Conservation (phyloP, 2,797 vertebrate species). For the Prionace glauca region DNA sequence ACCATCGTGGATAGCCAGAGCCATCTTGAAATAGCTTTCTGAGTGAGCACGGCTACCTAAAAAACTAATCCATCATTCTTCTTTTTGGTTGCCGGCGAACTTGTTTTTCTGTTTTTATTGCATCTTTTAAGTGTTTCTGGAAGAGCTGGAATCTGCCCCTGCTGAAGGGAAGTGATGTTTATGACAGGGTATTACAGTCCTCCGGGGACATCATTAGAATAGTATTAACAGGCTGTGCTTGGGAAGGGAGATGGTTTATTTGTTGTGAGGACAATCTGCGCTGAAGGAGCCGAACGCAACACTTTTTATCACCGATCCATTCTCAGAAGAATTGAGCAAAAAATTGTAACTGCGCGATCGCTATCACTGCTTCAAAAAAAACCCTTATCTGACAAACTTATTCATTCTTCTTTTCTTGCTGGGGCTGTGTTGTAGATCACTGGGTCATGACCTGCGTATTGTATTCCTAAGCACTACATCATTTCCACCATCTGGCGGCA, state of each 20-base stretch:
- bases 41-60: neutral
- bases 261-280: neutral
- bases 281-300: neutral
- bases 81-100: neutral
- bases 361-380: neutral
- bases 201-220: constrained; percentile 5
- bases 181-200: constrained; percentile 2
- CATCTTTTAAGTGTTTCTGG: constrained; percentile 22
- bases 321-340: neutral
- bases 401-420: neutral
- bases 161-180: constrained; percentile 17
- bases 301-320: neutral
- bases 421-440: constrained; percentile 16
- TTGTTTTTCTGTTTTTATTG: constrained; percentile 13
- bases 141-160: neutral
- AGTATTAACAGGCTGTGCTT: neutral
- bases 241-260: neutral
- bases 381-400: constrained; percentile 20
- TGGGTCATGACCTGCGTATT: constrained; percentile 60
- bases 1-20: neutral
- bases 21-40: neutral
- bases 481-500: constrained; percentile 65
- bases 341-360: no score
- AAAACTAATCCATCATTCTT: neutral
- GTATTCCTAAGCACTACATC: constrained; percentile 69